A percentile compares a stretch with the other conserved stretches of the same genome.
These are phyloP conservation scores for Grapholita molesta DNA, from an alignment of 1,140 invertebrate genomes.

Conservation along the genomic window DNA sequence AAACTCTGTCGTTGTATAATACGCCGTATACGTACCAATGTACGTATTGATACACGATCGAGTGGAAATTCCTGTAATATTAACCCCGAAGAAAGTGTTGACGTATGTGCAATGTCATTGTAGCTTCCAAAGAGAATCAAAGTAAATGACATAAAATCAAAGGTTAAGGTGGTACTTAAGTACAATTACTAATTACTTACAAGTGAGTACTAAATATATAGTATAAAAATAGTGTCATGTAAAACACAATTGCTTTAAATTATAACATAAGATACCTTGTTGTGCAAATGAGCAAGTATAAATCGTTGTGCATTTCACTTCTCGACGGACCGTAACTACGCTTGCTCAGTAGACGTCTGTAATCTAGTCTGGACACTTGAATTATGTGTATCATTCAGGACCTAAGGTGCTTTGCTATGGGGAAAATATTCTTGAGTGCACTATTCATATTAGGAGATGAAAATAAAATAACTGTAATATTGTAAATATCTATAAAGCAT, in stretches of 20 bases:
- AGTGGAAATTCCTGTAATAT: too few species aligned
- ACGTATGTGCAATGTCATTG: too few species aligned
- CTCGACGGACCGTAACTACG: conserved; percentile 14
- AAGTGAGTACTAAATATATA: neutral
- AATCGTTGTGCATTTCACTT: conserved; percentile 15
- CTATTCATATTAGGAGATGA: neutral
- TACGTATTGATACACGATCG: too few species aligned
- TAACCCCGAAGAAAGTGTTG: too few species aligned
- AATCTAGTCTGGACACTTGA: conserved; percentile 17
- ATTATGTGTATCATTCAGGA: conserved; percentile 15
- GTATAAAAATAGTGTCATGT: neutral
- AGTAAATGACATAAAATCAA: too few species aligned
- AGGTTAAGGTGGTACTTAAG: too few species aligned
- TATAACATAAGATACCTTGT: neutral
- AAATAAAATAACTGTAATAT: too few species aligned
- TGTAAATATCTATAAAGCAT: neutral
- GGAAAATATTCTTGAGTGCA: conserved; percentile 4
- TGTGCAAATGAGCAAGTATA: conserved; percentile 15
- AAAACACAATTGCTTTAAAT: neutral
- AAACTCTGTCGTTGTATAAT: too few species aligned
- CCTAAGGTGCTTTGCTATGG: conserved; percentile 9
- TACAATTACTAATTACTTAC: too few species aligned
- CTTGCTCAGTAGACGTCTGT: conserved; percentile 15
- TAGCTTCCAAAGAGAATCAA: too few species aligned
- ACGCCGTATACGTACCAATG: too few species aligned